These are phyloP conservation scores for Willisornis vidua DNA, from an alignment of 2,113 vertebrate genomes.

Conservation along the genomic window DNA sequence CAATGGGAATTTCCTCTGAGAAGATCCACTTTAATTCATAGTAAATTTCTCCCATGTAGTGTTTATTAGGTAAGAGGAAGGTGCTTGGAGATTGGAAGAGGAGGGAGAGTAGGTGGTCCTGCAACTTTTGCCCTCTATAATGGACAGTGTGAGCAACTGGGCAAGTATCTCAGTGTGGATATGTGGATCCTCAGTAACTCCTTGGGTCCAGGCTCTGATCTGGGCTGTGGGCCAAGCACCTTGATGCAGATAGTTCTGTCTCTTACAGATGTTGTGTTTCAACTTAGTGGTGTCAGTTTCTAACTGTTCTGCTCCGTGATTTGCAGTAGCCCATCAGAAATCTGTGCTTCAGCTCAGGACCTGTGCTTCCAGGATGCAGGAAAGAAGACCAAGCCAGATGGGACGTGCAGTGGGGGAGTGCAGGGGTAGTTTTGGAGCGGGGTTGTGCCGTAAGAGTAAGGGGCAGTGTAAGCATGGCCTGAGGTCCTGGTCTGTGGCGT, in stretches of 20 bases:
- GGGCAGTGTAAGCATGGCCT: neutral
- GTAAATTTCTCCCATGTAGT: neutral
- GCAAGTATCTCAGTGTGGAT: rapidly evolving
- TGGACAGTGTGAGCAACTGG: neutral
- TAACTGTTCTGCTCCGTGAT: neutral
- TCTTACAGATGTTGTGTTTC: neutral
- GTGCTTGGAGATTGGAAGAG: neutral
- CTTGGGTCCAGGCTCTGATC: neutral
- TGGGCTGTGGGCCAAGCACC: neutral
- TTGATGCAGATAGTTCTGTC: neutral
- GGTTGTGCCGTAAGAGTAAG: rapidly evolving
- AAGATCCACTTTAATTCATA: neutral
- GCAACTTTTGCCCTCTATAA: neutral
- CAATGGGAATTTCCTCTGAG: neutral
- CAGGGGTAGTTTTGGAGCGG: neutral
- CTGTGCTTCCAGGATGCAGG: neutral
- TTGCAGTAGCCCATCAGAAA: neutral
- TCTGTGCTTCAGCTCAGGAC: neutral
- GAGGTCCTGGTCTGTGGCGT: neutral
- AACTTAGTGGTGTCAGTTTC: neutral
- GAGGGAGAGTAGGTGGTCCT: neutral
- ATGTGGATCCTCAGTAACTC: neutral
- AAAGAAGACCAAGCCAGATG: neutral
- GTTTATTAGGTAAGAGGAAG: neutral
- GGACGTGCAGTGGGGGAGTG: neutral